Base-by-base conservation (phyloP, 2,797 vertebrate species). In the Urosaurus nigricauda region DNA sequence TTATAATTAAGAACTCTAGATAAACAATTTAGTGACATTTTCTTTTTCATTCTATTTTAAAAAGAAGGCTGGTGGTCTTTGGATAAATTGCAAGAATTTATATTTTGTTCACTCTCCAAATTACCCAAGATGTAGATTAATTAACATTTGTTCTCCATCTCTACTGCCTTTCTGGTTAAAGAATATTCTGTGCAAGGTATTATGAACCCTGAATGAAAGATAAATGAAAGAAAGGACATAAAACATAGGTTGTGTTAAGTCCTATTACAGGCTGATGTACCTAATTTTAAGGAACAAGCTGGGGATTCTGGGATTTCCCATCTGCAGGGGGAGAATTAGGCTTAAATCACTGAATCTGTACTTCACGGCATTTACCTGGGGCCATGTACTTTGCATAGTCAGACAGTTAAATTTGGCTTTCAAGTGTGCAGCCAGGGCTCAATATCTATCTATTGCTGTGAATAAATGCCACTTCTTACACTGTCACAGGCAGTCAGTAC, bases 121-220 rank as follows among this genome's bases (percentile, higher is more conserved):
- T 89, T 79, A 56, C 77, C 91, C 91, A 93, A 84, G 90, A 92
- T 92, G 93, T 85, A 91, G 87, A 87, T 81, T 80, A 87, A 71
- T 56, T 79, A 26, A 68, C 47, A 63, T 82, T 75, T 75, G 29
- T 75, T 75, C 19, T 63, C 40, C 80, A 3, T 32, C 5, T 11
- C 40, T 2, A 65, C 35, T 32, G 24, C n/a, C 21, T 63, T 65
- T 82, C 21, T n/a, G 29, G 29, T 65, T 51, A 83, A 73, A 83
- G 24, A 47, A 51, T 83, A 35, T 51, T 83, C 58, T 63, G 13
- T 74, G 29, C 17, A 81, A 60, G 14, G 21, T 60, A 13, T 21
- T 26, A 87, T 7, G 47, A 58, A 5, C 29, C 60, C 5, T 79
- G 35, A 60, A 53, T 37, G 26, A 87, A 75, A 82, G 35, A 81